Evolutionary conservation across 2,797 vertebrate species (phyloP).

Genomic region (Chelonia mydas): DNA sequence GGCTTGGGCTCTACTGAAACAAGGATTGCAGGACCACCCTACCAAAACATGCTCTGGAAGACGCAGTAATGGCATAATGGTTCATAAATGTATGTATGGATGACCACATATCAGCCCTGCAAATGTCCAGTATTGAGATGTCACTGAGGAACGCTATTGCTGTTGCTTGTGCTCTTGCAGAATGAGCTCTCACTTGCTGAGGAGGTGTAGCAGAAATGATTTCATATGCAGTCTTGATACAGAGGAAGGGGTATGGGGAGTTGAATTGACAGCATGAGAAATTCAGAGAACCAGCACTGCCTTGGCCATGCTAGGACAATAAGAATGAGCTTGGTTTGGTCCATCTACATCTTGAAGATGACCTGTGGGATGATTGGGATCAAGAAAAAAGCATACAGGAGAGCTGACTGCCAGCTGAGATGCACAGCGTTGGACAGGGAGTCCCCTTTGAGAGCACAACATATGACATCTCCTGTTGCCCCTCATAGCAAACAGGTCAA

Average conservation of each 20-base stretch:
- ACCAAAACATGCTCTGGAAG: neutral
- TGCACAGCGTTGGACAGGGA: too few relatives aligned
- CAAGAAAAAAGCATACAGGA: too few relatives aligned
- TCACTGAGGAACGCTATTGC: neutral
- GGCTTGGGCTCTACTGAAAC: neutral
- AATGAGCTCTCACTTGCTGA: neutral
- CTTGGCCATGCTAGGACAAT: too few relatives aligned
- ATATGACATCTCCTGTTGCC: too few relatives aligned
- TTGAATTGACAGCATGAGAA: too few relatives aligned
- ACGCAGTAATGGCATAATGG: neutral
- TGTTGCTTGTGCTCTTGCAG: neutral
- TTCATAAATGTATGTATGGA: neutral
- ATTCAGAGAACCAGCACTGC: too few relatives aligned
- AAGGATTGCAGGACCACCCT: neutral
- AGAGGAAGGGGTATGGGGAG: neutral
- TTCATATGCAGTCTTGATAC: neutral
- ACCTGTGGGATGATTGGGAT: too few relatives aligned
- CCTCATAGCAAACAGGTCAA: neutral
- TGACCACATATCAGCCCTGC: neutral
- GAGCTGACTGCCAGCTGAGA: too few relatives aligned
- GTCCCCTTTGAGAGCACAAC: too few relatives aligned
- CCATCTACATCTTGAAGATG: too few relatives aligned
- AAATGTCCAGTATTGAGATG: neutral
- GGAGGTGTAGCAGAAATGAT: neutral
- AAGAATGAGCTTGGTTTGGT: too few relatives aligned